Base-by-base conservation (phyloP, 2,888 invertebrate species). In the Aquatica leii region DNA sequence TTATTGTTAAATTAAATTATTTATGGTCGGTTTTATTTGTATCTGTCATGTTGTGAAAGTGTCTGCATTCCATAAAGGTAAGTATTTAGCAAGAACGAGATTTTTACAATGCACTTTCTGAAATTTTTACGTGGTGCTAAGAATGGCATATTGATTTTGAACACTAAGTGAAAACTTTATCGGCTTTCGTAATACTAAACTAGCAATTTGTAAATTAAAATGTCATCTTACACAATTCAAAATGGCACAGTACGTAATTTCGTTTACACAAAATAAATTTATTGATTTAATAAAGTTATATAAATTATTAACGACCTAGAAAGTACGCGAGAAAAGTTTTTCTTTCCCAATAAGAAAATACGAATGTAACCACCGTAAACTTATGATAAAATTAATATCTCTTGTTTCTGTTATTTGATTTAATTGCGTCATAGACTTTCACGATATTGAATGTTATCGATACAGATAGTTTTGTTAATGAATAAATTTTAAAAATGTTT, bases 361-460 rank as follows among this genome's bases (percentile, higher is more conserved):
- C 41, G 20, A 35, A 56, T 20, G 24, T 34, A 57, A 48, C 20
- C 49, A 49, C 49, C 49, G 50, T 31, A 21, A 57, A 50, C 40
- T 50, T n/a, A 43, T 48, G 31, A 37, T 14, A 48, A 11, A 56
- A 48, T 48, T 8, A 17, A 17, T 21, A 48, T 56, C 35, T 56
- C 35, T 48, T 18, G n/a, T 46, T 48, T 56, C 41, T 57, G 50
- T 50, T 49, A 50, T 50, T 62, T 62, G 62, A 46, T 52, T 53
- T 51, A 52, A 52, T 63, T 63, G 59, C 59, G 58, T 35, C 58
- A 63, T 31, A 49, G 6, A 57, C 64, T 64, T 64, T 64, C 64
- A 64, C 64, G 35, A 50, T 37, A 52, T 54, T 51, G 51, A 56
- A 56, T 51, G 55, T 43, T 59, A 51, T 59, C 54, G 40, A 14